phyloP scores from a whole-genome alignment of 2,797 vertebrate species.

The Sebastes diaconus region DNA sequence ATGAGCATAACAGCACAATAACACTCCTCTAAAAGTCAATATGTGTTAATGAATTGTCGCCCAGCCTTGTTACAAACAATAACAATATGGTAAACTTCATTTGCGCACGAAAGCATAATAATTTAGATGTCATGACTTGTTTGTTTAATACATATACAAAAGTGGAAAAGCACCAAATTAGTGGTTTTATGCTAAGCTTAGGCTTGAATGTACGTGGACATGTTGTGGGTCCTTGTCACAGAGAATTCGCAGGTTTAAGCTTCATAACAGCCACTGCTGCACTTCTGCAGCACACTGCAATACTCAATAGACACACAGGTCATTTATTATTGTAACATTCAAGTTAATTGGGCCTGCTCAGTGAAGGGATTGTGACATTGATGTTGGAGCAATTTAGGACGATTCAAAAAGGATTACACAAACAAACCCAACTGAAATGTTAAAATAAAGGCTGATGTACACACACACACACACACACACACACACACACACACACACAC shows the following conservation, averaged over 20 bases:
- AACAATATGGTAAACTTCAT: neutral
- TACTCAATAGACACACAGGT: neutral
- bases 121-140: neutral
- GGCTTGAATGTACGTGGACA: no score
- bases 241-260: neutral
- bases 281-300: neutral
- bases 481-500: constrained; percentile 3
- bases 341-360: neutral
- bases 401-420: constrained; percentile 11
- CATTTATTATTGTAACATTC: neutral
- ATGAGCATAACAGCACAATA: neutral
- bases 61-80: neutral
- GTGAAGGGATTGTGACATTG: constrained; percentile 14
- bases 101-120: neutral
- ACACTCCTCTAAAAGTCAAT: neutral
- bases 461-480: neutral
- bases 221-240: neutral
- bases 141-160: neutral
- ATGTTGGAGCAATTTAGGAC: constrained; percentile 7
- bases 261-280: neutral
- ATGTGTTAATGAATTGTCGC: neutral
- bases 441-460: neutral
- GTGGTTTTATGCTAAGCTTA: neutral
- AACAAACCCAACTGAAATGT: constrained; percentile 19
- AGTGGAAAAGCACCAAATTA: neutral